Percentiles rank a stretch among this genome's conserved stretches.
phyloP scores from a whole-genome alignment of 2,888 invertebrate species.

The Steinernema hermaphroditum region DNA sequence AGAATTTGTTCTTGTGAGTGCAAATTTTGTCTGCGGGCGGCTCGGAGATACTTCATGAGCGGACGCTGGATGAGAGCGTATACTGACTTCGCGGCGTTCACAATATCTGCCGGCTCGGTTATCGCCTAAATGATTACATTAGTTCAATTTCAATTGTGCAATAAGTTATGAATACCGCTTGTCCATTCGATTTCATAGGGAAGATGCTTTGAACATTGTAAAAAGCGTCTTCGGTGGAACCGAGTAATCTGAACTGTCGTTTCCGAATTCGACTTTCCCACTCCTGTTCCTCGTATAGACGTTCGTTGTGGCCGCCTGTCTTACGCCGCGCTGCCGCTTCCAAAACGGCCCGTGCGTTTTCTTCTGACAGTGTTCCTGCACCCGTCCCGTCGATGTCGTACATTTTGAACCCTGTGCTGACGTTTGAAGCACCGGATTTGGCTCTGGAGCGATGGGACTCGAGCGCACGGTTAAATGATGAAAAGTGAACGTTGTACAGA shows the following conservation, averaged over 20 bases:
- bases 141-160: too few species aligned
- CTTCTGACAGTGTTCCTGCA: slow-evolving; percentile 63
- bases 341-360: slow-evolving; percentile 76
- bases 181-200: slow-evolving; percentile 27
- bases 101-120: slow-evolving; percentile 84
- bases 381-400: slow-evolving; percentile 84
- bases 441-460: slow-evolving; percentile 70
- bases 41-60: slow-evolving; percentile 87
- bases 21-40: slow-evolving; percentile 91
- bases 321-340: slow-evolving; percentile 82
- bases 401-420: slow-evolving; percentile 78
- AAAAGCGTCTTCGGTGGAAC: slow-evolving; percentile 95
- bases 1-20: slow-evolving; percentile 90
- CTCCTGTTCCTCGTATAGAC: slow-evolving; percentile 94
- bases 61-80: slow-evolving; percentile 95
- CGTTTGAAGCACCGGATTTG: slow-evolving; percentile 39
- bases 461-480: slow-evolving; percentile 92
- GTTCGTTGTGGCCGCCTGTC: slow-evolving; percentile 85
- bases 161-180: background rate
- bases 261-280: slow-evolving; percentile 60
- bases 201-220: slow-evolving; percentile 77
- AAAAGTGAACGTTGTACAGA: slow-evolving; percentile 92
- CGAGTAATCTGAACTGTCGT: slow-evolving; percentile 76
- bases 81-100: slow-evolving; percentile 94
- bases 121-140: background rate